Base-by-base conservation (phyloP, 2,797 vertebrate species). In the Tinamus major region DNA sequence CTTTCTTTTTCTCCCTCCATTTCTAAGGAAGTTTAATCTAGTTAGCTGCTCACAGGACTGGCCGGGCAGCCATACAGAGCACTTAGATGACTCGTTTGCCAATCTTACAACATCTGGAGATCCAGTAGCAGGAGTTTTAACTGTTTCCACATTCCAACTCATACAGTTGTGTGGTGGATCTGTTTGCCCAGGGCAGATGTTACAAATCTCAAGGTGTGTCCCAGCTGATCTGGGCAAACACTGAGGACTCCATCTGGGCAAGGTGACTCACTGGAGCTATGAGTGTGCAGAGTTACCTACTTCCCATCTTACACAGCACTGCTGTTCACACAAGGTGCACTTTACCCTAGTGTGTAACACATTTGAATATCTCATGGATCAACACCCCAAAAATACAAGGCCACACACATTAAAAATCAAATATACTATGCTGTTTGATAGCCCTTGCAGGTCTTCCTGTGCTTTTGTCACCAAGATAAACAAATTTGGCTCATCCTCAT, bases 401-500 rank as follows among this genome's bases (percentile, higher is more conserved):
- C 29, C 31, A 46, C 14, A 87, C 48, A 9, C 35, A 26, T 68
- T 27, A 48, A 9, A 37, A 88, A 65, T 17, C 0, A 83, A 71
- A 41, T 10, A 29, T 7, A 9, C 5, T 12, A 0, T 24, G 23
- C 12, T 83, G 9, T 35, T 65, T 68, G 11, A 3, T 37, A 71
- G 44, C n/a, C 31, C 44, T 71, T 24, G 8, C 9, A 16, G 4
- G 3, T 44, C 35, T 75, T 27, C 20, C 8, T 15, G 4, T 10
- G 6, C 4, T 10, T 37, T 13, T 51, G 23, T n/a, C 51, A 80
- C 55, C n/a, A 10, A 91, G 27, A 63, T 26, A 77, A 79, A 64
- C 63, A 0, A 71, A 39, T 2, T 48, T 6, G 24, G 8, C 14
- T 27, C 24, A 14, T 7, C 3, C 13, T 64, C 27, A 33, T 17